These are phyloP conservation scores for Dipodomys stephensi DNA, from an alignment of 2,113 vertebrate genomes.

Conservation along the genomic window DNA sequence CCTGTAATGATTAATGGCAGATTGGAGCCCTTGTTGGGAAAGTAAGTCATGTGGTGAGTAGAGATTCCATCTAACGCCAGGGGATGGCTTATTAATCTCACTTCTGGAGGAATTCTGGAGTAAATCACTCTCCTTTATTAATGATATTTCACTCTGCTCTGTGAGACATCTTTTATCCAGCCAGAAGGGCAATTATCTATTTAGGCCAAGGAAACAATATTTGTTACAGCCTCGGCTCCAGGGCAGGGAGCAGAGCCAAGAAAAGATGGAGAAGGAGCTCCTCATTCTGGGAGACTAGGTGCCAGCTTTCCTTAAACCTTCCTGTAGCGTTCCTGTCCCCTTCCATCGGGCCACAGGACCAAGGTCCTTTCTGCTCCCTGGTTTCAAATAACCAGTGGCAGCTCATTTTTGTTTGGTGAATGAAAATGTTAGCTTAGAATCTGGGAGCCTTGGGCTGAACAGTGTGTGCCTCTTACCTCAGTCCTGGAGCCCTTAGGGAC, in stretches of 20 bases:
- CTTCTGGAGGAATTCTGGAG: slow-evolving; percentile 90
- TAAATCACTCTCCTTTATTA: slow-evolving; percentile 93
- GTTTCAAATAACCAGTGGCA: not conserved
- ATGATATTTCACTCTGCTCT: slow-evolving; percentile 91
- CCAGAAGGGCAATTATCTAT: slow-evolving; percentile 92
- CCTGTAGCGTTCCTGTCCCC: not conserved
- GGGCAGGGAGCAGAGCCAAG: slow-evolving; percentile 80
- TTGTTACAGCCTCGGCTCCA: slow-evolving; percentile 84
- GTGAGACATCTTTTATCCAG: slow-evolving; percentile 90
- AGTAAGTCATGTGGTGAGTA: slow-evolving; percentile 87
- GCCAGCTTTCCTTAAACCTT: not conserved
- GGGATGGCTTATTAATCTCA: slow-evolving; percentile 92
- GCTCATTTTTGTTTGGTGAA: not conserved
- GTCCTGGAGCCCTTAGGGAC: slow-evolving; percentile 53
- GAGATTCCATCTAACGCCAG: slow-evolving; percentile 89
- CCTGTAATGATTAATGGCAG: slow-evolving; percentile 88
- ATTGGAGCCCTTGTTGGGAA: slow-evolving; percentile 89
- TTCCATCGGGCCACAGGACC: not conserved
- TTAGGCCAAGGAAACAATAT: slow-evolving; percentile 91
- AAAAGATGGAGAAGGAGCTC: slow-evolving; percentile 63
- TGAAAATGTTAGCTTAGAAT: not conserved
- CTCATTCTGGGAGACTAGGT: slow-evolving; percentile 60
- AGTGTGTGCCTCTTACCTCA: not conserved
- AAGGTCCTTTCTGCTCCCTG: not conserved
- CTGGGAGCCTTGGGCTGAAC: not conserved